Evolutionary conservation across 2,888 invertebrate genomes (phyloP), one percentile per base, ranked within the genome.

Genomic region (Ramazzottius varieornatus): DNA sequence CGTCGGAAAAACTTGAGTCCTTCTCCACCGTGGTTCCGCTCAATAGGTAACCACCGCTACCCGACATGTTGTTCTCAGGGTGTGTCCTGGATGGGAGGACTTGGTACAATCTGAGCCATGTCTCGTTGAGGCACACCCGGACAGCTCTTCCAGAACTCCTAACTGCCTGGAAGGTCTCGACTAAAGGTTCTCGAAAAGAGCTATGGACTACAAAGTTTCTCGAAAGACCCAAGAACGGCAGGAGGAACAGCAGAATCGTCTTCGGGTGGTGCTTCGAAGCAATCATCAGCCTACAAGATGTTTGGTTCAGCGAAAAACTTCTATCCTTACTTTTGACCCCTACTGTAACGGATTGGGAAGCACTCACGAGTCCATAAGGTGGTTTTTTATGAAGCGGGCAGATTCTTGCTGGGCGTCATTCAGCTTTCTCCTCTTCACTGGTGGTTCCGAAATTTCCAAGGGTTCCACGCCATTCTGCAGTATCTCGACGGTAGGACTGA

Each of bases 61-160:
- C 85, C 73, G 83, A 86, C 85, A 92, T 94, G 71, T 83, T 83
- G 40, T 94, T 89, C 73, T 88, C 85, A 1, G 96, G 96, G 80
- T 96, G 96, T 29, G 94, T 94, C 74, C 96, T 70, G 66, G 73
- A 72, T 0, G 76, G 76, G 24, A 79, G 68, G 67, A 75, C 75
- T 81, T 94, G 94, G 79, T 91, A 91, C 70, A 84, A 83, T 69
- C 93, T 81, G 75, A 88, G 79, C 83, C 92, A 94, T 72, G 86
- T 89, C 70, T 86, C 86, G 46, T 84, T 83, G 13, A 98, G 76
- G 73, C 83, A 83, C 46, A 94, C 76, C 72, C 84, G 84, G 13
- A 88, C 82, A 29, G 86, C 82, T 66, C 80, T 80, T n/a, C 75
- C 75, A 65, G n/a, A 29, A 29, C n/a, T 29, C 4, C 54, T 8